A percentile compares a stretch with the other conserved stretches of the same genome.
Conservation (phyloP, 2,888 invertebrate genomes). For the Caenorhabditis panamensis region DNA sequence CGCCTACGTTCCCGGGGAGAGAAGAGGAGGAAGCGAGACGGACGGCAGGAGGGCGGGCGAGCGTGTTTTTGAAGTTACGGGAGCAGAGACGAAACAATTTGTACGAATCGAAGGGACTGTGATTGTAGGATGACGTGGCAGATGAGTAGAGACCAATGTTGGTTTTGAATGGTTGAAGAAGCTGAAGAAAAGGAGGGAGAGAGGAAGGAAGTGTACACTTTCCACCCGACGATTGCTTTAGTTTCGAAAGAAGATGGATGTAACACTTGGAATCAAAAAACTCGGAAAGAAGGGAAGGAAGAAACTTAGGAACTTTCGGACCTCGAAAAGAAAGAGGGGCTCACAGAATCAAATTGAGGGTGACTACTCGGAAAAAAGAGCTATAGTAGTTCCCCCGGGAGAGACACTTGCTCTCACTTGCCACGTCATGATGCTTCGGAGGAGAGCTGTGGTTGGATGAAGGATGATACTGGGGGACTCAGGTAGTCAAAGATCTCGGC, state of each 20-base stretch:
- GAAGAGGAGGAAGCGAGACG: background rate
- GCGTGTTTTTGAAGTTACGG: conserved; percentile 1
- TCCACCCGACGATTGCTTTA: conserved; percentile 29
- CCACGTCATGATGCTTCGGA: too few species aligned
- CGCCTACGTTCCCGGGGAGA: conserved; percentile 45
- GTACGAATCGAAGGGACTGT: too few species aligned
- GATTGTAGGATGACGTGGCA: conserved; percentile 33
- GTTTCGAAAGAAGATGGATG: conserved; percentile 49
- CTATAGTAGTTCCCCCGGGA: background rate
- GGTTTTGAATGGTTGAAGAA: conserved; percentile 1
- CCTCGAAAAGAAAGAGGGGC: background rate
- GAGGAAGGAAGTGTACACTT: conserved; percentile 41
- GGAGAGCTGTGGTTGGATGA: too few species aligned
- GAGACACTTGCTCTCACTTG: background rate
- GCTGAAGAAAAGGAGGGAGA: conserved; percentile 1
- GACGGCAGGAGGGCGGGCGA: background rate
- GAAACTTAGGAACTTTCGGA: background rate
- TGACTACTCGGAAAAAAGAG: background rate
- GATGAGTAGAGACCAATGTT: conserved; percentile 13
- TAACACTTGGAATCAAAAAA: conserved; percentile 54
- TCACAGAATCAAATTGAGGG: background rate
- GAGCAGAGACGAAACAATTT: background rate
- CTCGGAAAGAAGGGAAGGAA: conserved; percentile 1
- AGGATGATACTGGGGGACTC: too few species aligned
- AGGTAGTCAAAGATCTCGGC: too few species aligned